Percentiles rank a stretch among this genome's conserved stretches.
phyloP scores from a whole-genome alignment of 2,797 vertebrate genomes.

The Neosilurus mollespiculum region DNA sequence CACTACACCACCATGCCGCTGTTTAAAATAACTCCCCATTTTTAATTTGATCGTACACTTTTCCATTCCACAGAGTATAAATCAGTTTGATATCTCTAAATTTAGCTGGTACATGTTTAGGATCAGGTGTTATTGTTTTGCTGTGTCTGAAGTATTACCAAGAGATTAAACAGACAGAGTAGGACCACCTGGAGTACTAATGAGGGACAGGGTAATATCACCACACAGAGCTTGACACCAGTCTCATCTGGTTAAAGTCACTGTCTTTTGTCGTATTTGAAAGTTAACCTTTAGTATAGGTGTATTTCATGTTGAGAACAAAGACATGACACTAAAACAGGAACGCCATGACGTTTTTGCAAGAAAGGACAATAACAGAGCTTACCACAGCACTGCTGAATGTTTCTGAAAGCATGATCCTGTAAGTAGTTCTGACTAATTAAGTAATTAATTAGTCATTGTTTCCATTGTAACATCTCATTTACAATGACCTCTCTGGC shows the following conservation, averaged over 20 bases:
- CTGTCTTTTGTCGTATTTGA: not conserved
- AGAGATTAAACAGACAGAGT: conserved; percentile 14
- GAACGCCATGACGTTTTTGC: not conserved
- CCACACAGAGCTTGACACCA: conserved; percentile 12
- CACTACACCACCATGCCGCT: no score
- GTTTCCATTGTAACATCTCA: not conserved
- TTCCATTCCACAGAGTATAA: not conserved
- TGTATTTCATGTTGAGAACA: not conserved
- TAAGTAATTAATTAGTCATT: not conserved
- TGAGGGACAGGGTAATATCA: conserved; percentile 22
- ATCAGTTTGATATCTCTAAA: not conserved
- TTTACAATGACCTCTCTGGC: not conserved
- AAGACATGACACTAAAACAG: not conserved
- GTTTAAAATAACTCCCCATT: no score
- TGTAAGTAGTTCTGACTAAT: not conserved
- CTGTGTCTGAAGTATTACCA: not conserved
- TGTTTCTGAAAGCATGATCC: not conserved
- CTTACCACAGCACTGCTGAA: not conserved
- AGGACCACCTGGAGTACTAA: not conserved
- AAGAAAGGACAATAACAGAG: not conserved
- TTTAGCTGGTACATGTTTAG: not conserved
- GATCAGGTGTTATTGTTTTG: conserved; percentile 5
- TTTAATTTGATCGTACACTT: not conserved
- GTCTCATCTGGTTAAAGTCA: conserved; percentile 28
- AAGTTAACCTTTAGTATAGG: not conserved